phyloP scores from a whole-genome alignment of 1,140 invertebrate species.

The Elymnias hypermnestra region DNA sequence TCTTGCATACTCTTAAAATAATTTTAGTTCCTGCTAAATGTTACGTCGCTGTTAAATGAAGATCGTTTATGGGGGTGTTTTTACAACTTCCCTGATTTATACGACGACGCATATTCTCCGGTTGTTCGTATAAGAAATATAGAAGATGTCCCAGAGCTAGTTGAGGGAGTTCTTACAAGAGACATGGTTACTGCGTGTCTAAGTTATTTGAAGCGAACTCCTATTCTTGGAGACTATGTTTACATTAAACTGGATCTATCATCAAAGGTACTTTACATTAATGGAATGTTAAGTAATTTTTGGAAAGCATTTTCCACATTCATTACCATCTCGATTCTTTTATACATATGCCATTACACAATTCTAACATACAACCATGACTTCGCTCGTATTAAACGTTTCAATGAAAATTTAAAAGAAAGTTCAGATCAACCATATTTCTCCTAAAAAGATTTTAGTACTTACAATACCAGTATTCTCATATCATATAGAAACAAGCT shows the following conservation, averaged over 20 bases:
- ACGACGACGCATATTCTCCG: slow-evolving; percentile 52
- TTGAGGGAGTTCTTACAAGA: slow-evolving; percentile 41
- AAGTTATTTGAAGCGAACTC: slow-evolving; percentile 53
- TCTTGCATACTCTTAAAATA: too few species aligned
- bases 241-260: slow-evolving; percentile 61
- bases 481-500: background rate
- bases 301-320: too few species aligned
- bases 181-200: slow-evolving; percentile 51
- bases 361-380: too few species aligned
- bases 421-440: too few species aligned
- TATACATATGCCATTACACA: too few species aligned
- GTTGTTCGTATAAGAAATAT: slow-evolving; percentile 34
- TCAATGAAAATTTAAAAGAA: too few species aligned
- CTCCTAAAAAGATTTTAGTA: too few species aligned
- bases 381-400: too few species aligned
- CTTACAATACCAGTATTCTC: too few species aligned
- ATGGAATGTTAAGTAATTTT: background rate
- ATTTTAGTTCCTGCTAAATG: slow-evolving; percentile 47
- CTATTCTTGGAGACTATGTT: slow-evolving; percentile 54
- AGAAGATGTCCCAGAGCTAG: slow-evolving; percentile 36
- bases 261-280: slow-evolving; percentile 43
- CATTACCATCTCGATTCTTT: too few species aligned
- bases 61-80: slow-evolving; percentile 61
- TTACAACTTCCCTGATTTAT: slow-evolving; percentile 57
- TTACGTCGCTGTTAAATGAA: slow-evolving; percentile 55